Conservation (phyloP, 2,113 vertebrate species). For the Brachyistius frenatus region DNA sequence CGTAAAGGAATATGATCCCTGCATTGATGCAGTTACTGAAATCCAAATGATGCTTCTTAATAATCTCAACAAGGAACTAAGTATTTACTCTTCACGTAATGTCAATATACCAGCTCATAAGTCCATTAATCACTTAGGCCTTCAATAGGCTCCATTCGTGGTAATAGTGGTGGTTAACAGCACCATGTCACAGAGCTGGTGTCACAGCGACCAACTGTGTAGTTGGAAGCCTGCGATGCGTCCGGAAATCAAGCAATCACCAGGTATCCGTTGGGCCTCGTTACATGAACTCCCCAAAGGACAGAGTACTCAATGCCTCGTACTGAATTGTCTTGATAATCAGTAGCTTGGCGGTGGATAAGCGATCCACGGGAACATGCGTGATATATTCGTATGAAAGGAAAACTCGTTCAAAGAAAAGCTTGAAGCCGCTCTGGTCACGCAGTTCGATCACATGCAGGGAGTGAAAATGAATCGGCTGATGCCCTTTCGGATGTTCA, state of each 20-base stretch:
- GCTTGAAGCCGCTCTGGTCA: not conserved
- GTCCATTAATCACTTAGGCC: not conserved
- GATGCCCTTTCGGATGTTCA: conserved; percentile 7
- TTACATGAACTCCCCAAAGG: conserved; percentile 61
- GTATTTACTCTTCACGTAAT: not conserved
- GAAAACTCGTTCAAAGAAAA: conserved; percentile 35
- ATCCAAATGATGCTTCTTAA: too few species aligned
- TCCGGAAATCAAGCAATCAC: conserved; percentile 30
- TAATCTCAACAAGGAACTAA: too few species aligned
- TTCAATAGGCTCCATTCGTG: not conserved
- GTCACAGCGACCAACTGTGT: conserved; percentile 31
- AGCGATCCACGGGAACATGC: conserved; percentile 30
- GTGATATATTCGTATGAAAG: conserved; percentile 51
- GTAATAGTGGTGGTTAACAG: not conserved
- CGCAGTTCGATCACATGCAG: conserved; percentile 8
- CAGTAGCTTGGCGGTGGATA: conserved; percentile 53
- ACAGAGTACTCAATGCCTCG: conserved; percentile 40
- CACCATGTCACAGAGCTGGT: not conserved
- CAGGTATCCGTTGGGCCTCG: conserved; percentile 32
- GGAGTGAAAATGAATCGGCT: conserved; percentile 43
- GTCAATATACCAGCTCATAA: not conserved
- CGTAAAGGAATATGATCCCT: too few species aligned
- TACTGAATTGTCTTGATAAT: conserved; percentile 59
- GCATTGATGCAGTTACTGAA: too few species aligned
- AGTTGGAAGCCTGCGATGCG: conserved; percentile 30